Conservation (phyloP, 2,113 vertebrate genomes). For the Dendrocopos noguchii region DNA sequence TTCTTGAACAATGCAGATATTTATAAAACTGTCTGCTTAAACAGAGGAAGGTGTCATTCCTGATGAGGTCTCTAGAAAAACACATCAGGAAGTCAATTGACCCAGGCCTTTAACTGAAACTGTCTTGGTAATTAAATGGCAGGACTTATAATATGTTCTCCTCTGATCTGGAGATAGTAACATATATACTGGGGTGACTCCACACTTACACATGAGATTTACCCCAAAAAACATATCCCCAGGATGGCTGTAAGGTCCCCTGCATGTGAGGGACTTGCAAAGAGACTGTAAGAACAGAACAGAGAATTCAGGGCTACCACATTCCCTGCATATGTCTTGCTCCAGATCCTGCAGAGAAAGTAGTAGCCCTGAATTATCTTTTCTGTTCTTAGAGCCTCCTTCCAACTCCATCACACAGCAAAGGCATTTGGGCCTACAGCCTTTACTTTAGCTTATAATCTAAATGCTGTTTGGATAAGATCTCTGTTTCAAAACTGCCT, state of each 20-base stretch:
- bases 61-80: neutral
- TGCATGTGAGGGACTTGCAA: neutral
- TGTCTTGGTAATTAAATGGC: constrained; percentile 44
- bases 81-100: neutral
- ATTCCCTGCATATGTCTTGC: too few relatives aligned
- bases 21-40: constrained; percentile 23
- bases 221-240: too few relatives aligned
- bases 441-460: too few relatives aligned
- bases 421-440: too few relatives aligned
- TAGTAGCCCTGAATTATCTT: too few relatives aligned
- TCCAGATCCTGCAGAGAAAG: too few relatives aligned
- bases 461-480: too few relatives aligned
- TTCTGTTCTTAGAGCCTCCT: too few relatives aligned
- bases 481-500: too few relatives aligned
- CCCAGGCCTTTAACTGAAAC: constrained; percentile 47
- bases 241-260: neutral
- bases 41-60: neutral
- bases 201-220: neutral
- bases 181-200: neutral
- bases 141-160: neutral
- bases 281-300: too few relatives aligned
- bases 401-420: too few relatives aligned
- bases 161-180: neutral
- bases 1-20: neutral
- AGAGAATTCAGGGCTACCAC: too few relatives aligned